Base-by-base conservation (phyloP, 2,113 vertebrate species). In the Taurulus bubalis region DNA sequence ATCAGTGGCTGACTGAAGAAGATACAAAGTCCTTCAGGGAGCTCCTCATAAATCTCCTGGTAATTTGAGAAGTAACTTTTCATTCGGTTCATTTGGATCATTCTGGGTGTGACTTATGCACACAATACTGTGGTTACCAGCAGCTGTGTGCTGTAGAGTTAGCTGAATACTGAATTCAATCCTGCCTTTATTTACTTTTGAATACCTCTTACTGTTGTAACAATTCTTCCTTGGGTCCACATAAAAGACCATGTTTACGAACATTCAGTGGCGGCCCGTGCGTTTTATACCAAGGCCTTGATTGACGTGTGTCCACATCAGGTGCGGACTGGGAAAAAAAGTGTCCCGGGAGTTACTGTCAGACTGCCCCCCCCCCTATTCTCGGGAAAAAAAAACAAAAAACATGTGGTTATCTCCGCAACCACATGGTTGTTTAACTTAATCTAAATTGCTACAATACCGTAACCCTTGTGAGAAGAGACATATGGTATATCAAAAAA, bases 31-130 rank as follows among this genome's bases (percentile, higher is more conserved):
- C 95, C 77, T 97, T 98, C 87, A 96, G 97, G 89, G 97, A 98
- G 86, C 96, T 98, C 11, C 97, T 98, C 90, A 97, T 98, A 89
- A 97, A 97, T 60, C 96, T 98, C 67, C 91, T 98, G 97, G 97
- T 98, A 95, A 95, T 32, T 78, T 28, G 2, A 73, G 12, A 38
- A 2, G 0, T 40, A 6, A 4, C 12, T 40, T 71, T 74, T 60
- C 66, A 20, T 68, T 62, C 26, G 26, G 5, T 74, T 60, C 66
- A 20, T 68, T 62, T 30, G 26, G 5, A 60, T 60, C 3, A 10
- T 26, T 82, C n/a, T 47, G 10, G 8, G 5, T 56, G 18, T 69
- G 63, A 38, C 11, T 70, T 56, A 9, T 14, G 1, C 22, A 4
- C n/a, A 2, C 22, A 7, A 30, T 30, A 14, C 30, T 32, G 6